Evolutionary conservation across 2,113 vertebrate genomes (phyloP).

Genomic region (Takifugu flavidus): DNA sequence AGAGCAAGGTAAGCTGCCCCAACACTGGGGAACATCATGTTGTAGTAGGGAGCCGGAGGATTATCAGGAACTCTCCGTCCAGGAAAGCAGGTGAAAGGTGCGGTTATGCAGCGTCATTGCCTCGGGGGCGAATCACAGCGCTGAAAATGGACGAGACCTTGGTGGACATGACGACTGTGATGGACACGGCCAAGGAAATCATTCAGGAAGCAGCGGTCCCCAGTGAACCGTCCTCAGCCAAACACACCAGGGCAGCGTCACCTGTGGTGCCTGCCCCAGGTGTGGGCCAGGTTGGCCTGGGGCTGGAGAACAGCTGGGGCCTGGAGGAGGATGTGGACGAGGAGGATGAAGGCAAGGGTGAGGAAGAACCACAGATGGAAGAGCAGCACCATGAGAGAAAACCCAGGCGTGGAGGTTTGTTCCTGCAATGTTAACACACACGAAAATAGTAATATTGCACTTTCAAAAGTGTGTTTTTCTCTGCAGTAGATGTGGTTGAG

Average conservation of each 20-base stretch:
- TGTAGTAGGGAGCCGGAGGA: background rate
- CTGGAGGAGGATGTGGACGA: conserved; percentile 76
- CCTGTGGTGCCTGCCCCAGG: conserved; percentile 82
- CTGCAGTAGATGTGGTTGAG: conserved; percentile 79
- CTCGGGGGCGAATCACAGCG: conserved; percentile 85
- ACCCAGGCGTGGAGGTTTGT: conserved; percentile 6
- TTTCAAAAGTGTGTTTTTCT: background rate
- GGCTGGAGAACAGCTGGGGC: conserved; percentile 84
- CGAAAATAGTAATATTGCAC: background rate
- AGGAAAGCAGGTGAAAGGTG: conserved; percentile 92
- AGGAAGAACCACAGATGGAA: conserved; percentile 44
- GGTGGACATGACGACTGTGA: conserved; percentile 76
- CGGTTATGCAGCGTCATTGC: conserved; percentile 91
- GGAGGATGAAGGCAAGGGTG: conserved; percentile 50
- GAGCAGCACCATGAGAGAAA: conserved; percentile 30
- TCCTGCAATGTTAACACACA: background rate
- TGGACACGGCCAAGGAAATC: conserved; percentile 80
- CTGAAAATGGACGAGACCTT: conserved; percentile 81
- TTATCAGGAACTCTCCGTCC: background rate
- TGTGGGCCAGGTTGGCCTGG: conserved; percentile 89
- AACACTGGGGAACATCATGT: background rate
- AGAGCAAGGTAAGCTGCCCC: conserved; percentile 79
- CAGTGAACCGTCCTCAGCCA: conserved; percentile 77
- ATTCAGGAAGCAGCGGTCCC: conserved; percentile 76
- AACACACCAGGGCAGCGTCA: conserved; percentile 67